Base-by-base conservation (phyloP, 1,140 invertebrate species). In the Drosophila oshimai region DNA sequence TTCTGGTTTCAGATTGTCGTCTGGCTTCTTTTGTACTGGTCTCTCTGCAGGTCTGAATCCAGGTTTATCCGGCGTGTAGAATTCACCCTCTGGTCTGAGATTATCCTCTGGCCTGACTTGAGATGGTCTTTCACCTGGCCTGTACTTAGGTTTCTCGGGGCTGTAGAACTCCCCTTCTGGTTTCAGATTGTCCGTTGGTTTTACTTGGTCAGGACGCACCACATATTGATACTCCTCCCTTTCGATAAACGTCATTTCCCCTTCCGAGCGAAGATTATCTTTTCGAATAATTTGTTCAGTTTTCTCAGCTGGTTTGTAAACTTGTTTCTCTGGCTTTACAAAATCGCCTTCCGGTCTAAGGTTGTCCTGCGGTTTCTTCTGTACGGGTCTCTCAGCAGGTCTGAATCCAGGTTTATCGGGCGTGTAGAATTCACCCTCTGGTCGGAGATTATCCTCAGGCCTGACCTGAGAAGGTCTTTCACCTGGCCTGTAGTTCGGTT, bases 141-240 rank as follows among this genome's bases (percentile, higher is more conserved):
- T 36, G 20, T 34, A 77, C 6, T 39, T 46, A 2, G 57, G 57
- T 78, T 79, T 45, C 31, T 91, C 88, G 0, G 86, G 90, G 4
- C 88, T 73, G 51, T 92, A 92, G 74, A 94, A 93, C 1, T 93
- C 92, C 6, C 93, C 93, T 89, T 94, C 93, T 0, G 93, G 91
- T 78, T 91, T 92, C 0, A 95, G 79, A 78, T 95, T 95, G 67
- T 95, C 94, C 4, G 75, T 65, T 4, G 91, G 93, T 65, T 91
- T 93, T 5, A 92, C 91, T 10, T 93, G 92, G 44, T 91, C 91
- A 42, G 92, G 91, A 73, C 93, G 62, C 79, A 94, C 94, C n/a
- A 92, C 92, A 55, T 89, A 80, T 20, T 31, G 69, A 62, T 88
- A 84, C 39, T 92, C 90, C 2, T 88, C 69, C 45, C 89, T 91